phyloP scores from a whole-genome alignment of 2,797 vertebrate genomes.

The Ctenopoma multispine region DNA sequence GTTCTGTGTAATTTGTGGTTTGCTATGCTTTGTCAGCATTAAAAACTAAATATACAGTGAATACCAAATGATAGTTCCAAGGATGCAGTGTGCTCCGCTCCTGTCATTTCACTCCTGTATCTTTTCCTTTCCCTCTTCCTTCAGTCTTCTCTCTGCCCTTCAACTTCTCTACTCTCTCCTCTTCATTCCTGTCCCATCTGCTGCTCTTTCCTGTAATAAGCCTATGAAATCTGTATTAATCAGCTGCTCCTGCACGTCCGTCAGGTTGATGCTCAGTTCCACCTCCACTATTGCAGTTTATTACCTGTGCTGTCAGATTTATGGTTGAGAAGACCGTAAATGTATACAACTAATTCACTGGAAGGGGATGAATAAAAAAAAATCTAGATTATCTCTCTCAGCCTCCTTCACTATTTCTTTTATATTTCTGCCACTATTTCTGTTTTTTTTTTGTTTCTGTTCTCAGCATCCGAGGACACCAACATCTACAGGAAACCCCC shows the following conservation, averaged over 20 bases:
- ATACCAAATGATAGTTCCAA: conserved; percentile 11
- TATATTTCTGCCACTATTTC: background rate
- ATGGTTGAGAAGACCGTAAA: conserved; percentile 48
- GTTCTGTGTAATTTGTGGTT: background rate
- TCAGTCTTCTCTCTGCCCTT: conserved; percentile 8
- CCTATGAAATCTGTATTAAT: conserved; percentile 51
- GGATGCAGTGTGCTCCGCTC: background rate
- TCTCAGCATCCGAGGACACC: conserved; percentile 88
- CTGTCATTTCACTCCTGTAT: conserved; percentile 4
- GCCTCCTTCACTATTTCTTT: background rate
- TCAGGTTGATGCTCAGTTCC: conserved; percentile 54
- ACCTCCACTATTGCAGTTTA: conserved; percentile 50
- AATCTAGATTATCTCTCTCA: conserved; percentile 16
- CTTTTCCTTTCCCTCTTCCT: conserved; percentile 17
- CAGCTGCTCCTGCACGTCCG: conserved; percentile 51
- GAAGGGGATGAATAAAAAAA: conserved; percentile 28
- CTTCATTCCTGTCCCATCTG: conserved; percentile 58
- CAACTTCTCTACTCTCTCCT: conserved; percentile 35
- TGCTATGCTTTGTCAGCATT: background rate
- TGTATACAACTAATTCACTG: conserved; percentile 48
- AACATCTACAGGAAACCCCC: conserved; percentile 97
- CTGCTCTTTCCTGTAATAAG: conserved; percentile 51
- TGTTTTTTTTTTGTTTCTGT: conserved; percentile 50
- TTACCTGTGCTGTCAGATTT: conserved; percentile 60
- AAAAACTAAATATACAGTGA: background rate